Evolutionary conservation across 2,888 invertebrate species (phyloP).

Genomic region (Drosophila nr. fundita): DNA sequence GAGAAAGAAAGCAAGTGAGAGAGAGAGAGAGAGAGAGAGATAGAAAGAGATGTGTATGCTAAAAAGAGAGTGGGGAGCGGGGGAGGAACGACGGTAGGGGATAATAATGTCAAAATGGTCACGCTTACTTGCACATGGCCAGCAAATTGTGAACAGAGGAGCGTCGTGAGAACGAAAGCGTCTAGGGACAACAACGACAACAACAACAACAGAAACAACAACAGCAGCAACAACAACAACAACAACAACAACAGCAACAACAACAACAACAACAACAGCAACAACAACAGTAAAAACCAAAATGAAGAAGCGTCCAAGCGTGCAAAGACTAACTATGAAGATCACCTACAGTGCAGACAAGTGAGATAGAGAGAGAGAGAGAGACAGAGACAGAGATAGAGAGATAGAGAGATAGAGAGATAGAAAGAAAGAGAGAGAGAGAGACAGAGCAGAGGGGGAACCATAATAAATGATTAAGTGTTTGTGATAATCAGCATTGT

Average conservation of each 20-base stretch:
- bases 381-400: neutral
- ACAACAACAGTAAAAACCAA: neutral
- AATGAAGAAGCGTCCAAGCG: conserved; percentile 49
- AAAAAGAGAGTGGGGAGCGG: neutral
- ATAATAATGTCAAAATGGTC: conserved; percentile 71
- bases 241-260: neutral
- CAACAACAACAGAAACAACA: neutral
- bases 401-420: neutral
- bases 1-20: neutral
- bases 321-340: conserved; percentile 31
- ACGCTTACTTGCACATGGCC: conserved; percentile 69
- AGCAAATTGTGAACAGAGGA: conserved; percentile 46
- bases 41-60: neutral
- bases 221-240: neutral
- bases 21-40: neutral
- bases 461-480: conserved; percentile 52
- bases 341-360: neutral
- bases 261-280: neutral
- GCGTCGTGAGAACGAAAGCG: conserved; percentile 49
- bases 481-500: conserved; percentile 60
- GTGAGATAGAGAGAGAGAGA: neutral
- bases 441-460: conserved; percentile 17
- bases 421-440: neutral
- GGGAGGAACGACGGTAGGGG: neutral
- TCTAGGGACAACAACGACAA: conserved; percentile 29